Base-by-base conservation (phyloP, 2,888 invertebrate species). In the Leptinotarsa rubiginosa region DNA sequence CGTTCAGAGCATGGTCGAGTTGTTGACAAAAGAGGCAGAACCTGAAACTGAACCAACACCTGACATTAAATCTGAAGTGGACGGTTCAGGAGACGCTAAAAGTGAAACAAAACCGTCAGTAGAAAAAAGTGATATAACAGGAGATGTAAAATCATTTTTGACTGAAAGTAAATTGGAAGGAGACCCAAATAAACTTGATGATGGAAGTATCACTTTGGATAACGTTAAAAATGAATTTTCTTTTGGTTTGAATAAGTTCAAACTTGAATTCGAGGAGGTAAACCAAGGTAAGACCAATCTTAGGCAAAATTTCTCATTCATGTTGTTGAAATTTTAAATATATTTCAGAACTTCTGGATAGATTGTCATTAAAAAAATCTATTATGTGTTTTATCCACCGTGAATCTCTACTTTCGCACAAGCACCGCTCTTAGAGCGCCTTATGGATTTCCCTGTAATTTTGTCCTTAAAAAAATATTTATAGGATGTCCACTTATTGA, bases 181-280 rank as follows among this genome's bases (percentile, higher is more conserved):
- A 16, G 69, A 54, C 31, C 77, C 75, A 50, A 68, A 67, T 47
- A 76, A 79, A 72, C 66, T 74, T 10, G 52, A 25, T 16, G 76
- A 75, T 52, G 70, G 64, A 47, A 41, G 47, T 18, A 50, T 87
- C 12, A 84, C 84, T 5, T 78, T 82, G 1, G 82, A 81, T 4
- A 86, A 86, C 71, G 83, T 86, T 13, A 67, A 81, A n/a, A 84
- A 81, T n/a, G 81, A 84, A n/a, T 84, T 87, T 54, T 81, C 81
- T 41, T 82, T 88, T 20, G 88, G 88, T 1, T 75, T 86, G 4
- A 88, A 88, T 78, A 82, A 83, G 56, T 81, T 88, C 47, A 73
- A 71, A 15, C 22, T 84, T 5, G 81, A 79, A 52, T 77, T 84
- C 31, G 77, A 80, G 16, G 75, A 77, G 15, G 31, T 77, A 0